Conservation (phyloP, 2,888 invertebrate genomes). For the Entomobrya multifasciata region DNA sequence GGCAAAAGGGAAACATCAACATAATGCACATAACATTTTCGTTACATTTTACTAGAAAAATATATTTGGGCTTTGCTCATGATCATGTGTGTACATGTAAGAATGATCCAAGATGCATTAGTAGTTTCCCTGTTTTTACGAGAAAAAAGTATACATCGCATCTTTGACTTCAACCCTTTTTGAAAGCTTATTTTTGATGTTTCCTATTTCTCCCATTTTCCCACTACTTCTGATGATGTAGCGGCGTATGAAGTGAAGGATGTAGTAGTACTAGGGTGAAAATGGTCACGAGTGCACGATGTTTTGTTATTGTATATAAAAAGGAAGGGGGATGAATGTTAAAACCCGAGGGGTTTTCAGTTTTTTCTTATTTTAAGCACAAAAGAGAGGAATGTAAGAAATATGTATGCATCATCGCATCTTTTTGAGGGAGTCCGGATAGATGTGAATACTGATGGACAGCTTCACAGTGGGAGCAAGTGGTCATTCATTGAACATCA, state of each 20-base stretch:
- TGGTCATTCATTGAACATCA: constrained; percentile 46
- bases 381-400: constrained; percentile 15
- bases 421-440: constrained; percentile 6
- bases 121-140: constrained; percentile 37
- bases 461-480: constrained; percentile 30
- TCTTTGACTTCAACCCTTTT: constrained; percentile 76
- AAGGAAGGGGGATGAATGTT: constrained; percentile 37
- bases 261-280: neutral
- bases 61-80: neutral
- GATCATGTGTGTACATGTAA: neutral
- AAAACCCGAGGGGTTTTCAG: constrained; percentile 57
- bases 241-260: neutral
- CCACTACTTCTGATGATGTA: neutral
- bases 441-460: constrained; percentile 48
- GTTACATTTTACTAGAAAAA: constrained; percentile 3
- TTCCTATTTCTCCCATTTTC: constrained; percentile 1
- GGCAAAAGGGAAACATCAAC: constrained; percentile 18
- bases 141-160: constrained; percentile 17
- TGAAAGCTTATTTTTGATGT: constrained; percentile 52
- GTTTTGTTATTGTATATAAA: constrained; percentile 1
- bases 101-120: constrained; percentile 69
- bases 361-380: neutral
- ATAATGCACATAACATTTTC: constrained; percentile 30
- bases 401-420: constrained; percentile 46
- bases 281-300: constrained; percentile 35